phyloP scores from a whole-genome alignment of 2,113 vertebrate species.

The Perognathus longimembris region DNA sequence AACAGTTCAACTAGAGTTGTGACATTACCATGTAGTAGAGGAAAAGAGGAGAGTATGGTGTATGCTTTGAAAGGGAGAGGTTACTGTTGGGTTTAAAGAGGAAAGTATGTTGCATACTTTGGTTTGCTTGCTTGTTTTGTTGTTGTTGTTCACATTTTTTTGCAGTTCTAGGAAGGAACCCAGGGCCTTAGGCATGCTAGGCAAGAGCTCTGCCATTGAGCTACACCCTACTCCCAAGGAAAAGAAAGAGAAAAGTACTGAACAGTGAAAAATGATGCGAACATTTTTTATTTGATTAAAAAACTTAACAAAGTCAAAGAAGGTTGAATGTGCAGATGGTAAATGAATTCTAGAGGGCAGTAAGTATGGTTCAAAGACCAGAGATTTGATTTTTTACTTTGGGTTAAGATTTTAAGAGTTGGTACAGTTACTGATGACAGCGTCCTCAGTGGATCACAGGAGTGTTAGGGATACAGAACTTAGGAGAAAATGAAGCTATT shows the following conservation, averaged over 20 bases:
- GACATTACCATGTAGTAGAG: background rate
- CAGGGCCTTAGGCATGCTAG: too few species aligned
- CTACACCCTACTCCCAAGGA: too few species aligned
- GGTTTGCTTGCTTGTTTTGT: too few species aligned
- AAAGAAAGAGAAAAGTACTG: background rate
- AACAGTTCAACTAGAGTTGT: background rate
- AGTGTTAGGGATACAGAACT: background rate
- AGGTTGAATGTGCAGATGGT: background rate
- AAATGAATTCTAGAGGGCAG: background rate
- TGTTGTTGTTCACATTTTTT: too few species aligned
- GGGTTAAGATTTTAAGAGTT: background rate
- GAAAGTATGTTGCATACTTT: too few species aligned
- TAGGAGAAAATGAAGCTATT: background rate
- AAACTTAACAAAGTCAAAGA: background rate
- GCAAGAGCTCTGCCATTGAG: too few species aligned
- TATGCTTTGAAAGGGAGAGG: background rate
- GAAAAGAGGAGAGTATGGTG: background rate
- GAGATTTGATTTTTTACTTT: background rate
- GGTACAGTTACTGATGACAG: background rate
- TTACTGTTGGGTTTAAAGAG: background rate
- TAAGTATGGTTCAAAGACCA: background rate
- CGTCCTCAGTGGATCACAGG: background rate
- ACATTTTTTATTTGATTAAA: background rate
- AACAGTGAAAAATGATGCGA: constrained; percentile 12
- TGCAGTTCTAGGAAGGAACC: too few species aligned